A percentile compares a stretch with the other conserved stretches of the same genome.
These are phyloP conservation scores for Phalacrocorax carbo DNA, from an alignment of 2,113 vertebrate species.

Conservation along the genomic window DNA sequence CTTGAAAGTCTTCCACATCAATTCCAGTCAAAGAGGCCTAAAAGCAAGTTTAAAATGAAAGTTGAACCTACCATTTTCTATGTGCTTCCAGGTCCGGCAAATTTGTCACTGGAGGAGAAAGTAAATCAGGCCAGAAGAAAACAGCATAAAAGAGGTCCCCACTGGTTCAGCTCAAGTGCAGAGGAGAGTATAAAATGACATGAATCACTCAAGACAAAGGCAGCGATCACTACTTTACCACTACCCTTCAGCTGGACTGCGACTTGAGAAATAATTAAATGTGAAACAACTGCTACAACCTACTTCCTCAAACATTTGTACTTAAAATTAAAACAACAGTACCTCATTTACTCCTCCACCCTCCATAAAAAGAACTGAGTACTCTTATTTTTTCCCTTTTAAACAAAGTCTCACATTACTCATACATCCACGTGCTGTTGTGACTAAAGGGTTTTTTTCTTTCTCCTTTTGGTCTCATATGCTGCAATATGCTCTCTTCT, in stretches of 20 bases:
- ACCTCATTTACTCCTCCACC: not conserved
- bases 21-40: not conserved
- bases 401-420: not conserved
- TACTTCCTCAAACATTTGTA: constrained; percentile 59
- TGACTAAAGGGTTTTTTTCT: not conserved
- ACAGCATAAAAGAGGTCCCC: not conserved
- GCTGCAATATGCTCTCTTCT: not conserved
- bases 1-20: not conserved
- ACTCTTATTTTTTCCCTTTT: not conserved
- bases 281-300: constrained; percentile 15
- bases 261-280: constrained; percentile 8
- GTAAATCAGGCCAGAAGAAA: not conserved
- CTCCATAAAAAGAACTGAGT: not conserved
- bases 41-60: not conserved
- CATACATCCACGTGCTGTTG: not conserved
- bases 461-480: not conserved
- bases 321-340: constrained; percentile 1
- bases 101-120: not conserved
- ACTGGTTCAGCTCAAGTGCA: not conserved
- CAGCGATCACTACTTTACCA: not conserved
- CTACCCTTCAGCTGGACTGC: not conserved
- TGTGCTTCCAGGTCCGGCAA: constrained; percentile 6
- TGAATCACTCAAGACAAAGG: not conserved
- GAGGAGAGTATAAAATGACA: not conserved
- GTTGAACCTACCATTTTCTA: constrained; percentile 70